Conservation (phyloP, 2,888 invertebrate species). For the Eupsilia transversa region DNA sequence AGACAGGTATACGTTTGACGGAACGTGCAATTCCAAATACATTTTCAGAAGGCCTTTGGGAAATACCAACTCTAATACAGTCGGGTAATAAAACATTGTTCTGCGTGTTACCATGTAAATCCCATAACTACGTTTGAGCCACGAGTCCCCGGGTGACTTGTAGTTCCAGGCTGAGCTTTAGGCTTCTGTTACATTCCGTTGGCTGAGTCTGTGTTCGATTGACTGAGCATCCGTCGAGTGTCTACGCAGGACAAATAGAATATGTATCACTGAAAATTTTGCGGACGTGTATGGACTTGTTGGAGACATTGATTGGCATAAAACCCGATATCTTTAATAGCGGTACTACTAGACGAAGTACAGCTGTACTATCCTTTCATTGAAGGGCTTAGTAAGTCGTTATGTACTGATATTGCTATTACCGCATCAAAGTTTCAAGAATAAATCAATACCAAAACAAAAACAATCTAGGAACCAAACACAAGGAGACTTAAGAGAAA, state of each 20-base stretch:
- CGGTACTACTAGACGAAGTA: neutral
- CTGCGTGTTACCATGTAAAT: constrained; percentile 85
- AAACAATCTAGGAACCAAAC: neutral
- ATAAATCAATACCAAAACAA: too few species aligned
- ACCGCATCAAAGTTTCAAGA: too few species aligned
- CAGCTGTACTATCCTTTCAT: neutral
- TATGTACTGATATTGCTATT: too few species aligned
- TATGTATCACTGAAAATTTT: constrained; percentile 32
- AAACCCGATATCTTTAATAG: neutral
- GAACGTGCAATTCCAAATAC: constrained; percentile 79
- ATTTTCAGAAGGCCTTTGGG: constrained; percentile 81
- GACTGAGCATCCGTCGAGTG: constrained; percentile 37
- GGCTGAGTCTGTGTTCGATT: constrained; percentile 44
- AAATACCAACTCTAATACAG: constrained; percentile 85
- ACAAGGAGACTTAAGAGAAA: neutral
- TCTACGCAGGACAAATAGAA: constrained; percentile 39
- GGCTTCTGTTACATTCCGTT: constrained; percentile 56
- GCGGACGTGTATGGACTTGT: neutral
- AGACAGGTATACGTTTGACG: constrained; percentile 68
- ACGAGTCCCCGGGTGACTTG: constrained; percentile 77
- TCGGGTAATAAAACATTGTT: constrained; percentile 84
- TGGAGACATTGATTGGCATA: neutral
- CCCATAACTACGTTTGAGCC: constrained; percentile 82
- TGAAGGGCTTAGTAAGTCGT: neutral
- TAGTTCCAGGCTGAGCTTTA: constrained; percentile 71